Percentiles rank a stretch among this genome's conserved stretches.
Evolutionary conservation across 2,797 vertebrate genomes (phyloP).

Genomic region (Alfaro cultratus): DNA sequence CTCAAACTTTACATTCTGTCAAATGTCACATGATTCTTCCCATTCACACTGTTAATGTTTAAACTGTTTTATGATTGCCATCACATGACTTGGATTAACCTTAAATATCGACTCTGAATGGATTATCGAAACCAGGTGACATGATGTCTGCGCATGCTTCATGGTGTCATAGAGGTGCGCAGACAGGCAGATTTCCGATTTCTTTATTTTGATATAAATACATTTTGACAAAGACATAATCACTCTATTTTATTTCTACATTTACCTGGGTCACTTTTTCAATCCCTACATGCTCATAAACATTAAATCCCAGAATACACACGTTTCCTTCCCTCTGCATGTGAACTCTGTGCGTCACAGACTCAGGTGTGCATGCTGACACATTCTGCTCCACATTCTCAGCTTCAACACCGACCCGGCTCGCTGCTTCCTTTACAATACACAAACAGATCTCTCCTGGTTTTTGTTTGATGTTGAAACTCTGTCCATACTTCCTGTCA

Average conservation of each 20-base stretch:
- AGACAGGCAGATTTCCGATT: not conserved
- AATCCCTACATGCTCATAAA: not conserved
- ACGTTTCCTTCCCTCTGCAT: conserved; percentile 29
- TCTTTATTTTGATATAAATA: not conserved
- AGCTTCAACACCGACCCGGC: conserved; percentile 60
- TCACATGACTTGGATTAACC: too few relatives aligned
- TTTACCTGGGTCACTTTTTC: not conserved
- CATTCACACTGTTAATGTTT: too few relatives aligned
- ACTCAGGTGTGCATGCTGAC: conserved; percentile 63
- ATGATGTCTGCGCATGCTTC: too few relatives aligned
- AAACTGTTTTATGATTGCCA: too few relatives aligned
- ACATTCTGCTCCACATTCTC: conserved; percentile 45
- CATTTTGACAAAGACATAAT: not conserved
- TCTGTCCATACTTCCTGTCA: conserved; percentile 72
- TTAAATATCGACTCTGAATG: too few relatives aligned
- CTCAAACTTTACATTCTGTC: too few relatives aligned
- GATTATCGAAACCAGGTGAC: too few relatives aligned
- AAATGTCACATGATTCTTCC: too few relatives aligned
- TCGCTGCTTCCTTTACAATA: conserved; percentile 65
- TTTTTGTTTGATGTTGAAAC: conserved; percentile 75
- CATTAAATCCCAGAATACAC: conserved; percentile 42
- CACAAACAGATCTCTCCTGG: conserved; percentile 66
- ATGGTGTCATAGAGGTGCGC: too few relatives aligned
- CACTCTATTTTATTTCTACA: not conserved
- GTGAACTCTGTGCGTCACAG: conserved; percentile 46